These are phyloP conservation scores for Cacoxenus indagator DNA, from an alignment of 2,888 invertebrate genomes.

Conservation along the genomic window DNA sequence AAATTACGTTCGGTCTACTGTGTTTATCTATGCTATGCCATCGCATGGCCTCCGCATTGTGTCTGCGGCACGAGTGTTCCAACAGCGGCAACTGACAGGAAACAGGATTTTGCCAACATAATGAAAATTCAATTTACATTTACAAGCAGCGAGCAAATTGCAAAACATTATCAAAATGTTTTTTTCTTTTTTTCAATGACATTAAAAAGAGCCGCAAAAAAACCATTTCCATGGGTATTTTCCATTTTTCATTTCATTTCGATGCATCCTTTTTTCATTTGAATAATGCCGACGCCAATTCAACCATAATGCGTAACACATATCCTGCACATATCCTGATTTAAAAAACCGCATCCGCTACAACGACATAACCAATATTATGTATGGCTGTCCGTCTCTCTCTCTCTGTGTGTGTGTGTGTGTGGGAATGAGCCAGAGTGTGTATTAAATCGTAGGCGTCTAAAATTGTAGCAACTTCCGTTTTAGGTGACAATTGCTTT, in stretches of 20 bases:
- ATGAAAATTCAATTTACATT: conserved; percentile 30
- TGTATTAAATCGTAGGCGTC: not conserved
- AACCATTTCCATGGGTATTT: too few relatives aligned
- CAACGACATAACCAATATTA: not conserved
- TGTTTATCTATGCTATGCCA: conserved; percentile 19
- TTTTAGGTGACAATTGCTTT: conserved; percentile 18
- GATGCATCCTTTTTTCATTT: not conserved
- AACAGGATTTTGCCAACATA: conserved; percentile 20
- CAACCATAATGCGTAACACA: conserved; percentile 17
- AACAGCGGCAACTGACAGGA: conserved; percentile 5
- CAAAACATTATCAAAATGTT: conserved; percentile 15
- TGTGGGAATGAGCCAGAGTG: not conserved
- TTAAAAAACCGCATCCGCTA: conserved; percentile 24
- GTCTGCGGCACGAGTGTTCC: conserved; percentile 17
- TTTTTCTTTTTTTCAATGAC: conserved; percentile 2
- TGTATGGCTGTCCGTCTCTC: not conserved
- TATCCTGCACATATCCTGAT: conserved; percentile 24
- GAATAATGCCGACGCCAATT: conserved; percentile 17
- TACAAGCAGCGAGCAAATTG: conserved; percentile 26
- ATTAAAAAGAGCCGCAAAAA: too few relatives aligned
- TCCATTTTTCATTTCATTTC: not conserved
- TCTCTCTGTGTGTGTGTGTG: not conserved
- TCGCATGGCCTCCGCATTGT: conserved; percentile 17
- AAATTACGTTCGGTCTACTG: conserved; percentile 18
- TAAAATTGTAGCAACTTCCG: conserved; percentile 17